These are phyloP conservation scores for Trachops cirrhosus DNA, from an alignment of 2,797 vertebrate genomes.

Conservation along the genomic window DNA sequence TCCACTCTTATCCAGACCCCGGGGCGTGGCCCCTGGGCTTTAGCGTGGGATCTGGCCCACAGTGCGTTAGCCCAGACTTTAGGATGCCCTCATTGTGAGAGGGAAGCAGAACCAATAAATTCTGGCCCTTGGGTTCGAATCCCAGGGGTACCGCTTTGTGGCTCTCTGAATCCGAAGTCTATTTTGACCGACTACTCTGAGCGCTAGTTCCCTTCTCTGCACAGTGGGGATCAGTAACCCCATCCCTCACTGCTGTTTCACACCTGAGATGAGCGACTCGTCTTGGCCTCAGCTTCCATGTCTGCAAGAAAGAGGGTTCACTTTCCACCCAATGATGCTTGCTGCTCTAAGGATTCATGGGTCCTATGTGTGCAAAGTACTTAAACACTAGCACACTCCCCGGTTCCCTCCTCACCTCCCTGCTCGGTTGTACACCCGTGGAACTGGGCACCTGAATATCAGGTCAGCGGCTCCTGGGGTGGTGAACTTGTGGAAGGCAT, in stretches of 20 bases:
- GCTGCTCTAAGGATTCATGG: background rate
- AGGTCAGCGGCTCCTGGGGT: background rate
- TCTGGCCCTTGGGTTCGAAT: background rate
- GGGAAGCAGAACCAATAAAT: background rate
- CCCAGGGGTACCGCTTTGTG: background rate
- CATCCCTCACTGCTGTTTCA: too few species aligned
- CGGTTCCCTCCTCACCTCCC: accelerated
- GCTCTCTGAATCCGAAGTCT: background rate
- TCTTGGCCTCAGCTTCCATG: background rate
- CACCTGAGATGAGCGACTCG: background rate
- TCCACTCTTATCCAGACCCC: accelerated
- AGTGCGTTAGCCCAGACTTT: background rate
- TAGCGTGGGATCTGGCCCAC: background rate
- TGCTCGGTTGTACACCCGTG: accelerated
- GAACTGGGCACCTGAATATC: background rate
- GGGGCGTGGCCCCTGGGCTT: background rate
- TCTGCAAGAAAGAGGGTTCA: background rate
- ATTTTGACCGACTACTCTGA: background rate
- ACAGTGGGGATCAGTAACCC: background rate
- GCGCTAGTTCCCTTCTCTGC: background rate
- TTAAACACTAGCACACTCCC: accelerated
- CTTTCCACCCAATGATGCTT: background rate
- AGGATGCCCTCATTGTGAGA: background rate
- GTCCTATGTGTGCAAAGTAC: background rate
- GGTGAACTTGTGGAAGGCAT: background rate